A percentile compares a stretch with the other conserved stretches of the same genome.
phyloP scores from a whole-genome alignment of 2,113 vertebrate species.

The Siniperca chuatsi region DNA sequence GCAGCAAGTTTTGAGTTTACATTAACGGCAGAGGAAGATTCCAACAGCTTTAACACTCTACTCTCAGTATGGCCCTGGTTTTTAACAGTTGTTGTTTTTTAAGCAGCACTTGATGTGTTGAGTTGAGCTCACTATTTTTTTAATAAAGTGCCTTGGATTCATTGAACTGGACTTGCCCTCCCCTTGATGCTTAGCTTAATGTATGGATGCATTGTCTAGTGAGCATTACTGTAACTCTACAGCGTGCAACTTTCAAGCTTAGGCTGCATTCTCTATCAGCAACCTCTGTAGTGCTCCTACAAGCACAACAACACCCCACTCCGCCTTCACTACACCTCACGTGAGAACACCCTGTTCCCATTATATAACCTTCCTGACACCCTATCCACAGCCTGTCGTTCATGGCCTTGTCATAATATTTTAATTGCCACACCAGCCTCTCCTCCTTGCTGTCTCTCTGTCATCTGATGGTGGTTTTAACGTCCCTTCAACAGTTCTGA shows the following conservation, averaged over 20 bases:
- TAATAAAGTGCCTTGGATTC: constrained; percentile 31
- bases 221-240: constrained; percentile 32
- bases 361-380: constrained; percentile 53
- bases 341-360: constrained; percentile 43
- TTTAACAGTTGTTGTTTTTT: constrained; percentile 31
- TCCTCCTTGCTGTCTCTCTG: neutral
- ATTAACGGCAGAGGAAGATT: neutral
- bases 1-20: neutral
- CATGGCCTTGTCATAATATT: neutral
- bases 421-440: constrained; percentile 38
- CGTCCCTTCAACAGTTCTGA: neutral
- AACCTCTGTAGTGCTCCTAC: constrained; percentile 24
- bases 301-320: constrained; percentile 47
- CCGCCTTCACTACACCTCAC: constrained; percentile 36
- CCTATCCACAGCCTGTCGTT: constrained; percentile 5
- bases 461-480: constrained; percentile 21
- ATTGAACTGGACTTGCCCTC: constrained; percentile 29
- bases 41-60: neutral
- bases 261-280: constrained; percentile 26
- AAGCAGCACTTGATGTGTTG: neutral
- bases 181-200: constrained; percentile 28
- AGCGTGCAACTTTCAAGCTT: constrained; percentile 19
- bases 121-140: neutral
- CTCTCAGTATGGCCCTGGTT: constrained; percentile 10
- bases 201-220: constrained; percentile 47